Base-by-base conservation (phyloP, 2,113 vertebrate genomes). In the Eulacestoma nigropectus region DNA sequence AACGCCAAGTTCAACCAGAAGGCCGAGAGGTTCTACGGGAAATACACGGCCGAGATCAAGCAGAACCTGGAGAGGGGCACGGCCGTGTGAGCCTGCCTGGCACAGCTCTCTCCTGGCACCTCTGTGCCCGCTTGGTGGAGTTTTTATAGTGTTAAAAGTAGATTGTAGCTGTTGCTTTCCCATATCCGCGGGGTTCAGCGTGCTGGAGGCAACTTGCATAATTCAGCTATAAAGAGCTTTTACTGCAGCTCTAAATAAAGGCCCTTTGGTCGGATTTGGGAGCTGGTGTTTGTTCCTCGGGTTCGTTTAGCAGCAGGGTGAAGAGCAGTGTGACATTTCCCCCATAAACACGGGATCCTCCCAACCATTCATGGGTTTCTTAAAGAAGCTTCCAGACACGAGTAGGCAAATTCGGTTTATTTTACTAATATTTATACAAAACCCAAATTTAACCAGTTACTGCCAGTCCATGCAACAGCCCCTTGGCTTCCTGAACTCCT, bases 1-100 rank as follows among this genome's bases (percentile, higher is more conserved):
- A 99, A 99, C 2, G 99, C 99, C 97, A 99, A 99, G 92, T 99
- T 99, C 98, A 99, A 99, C 97, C 99, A 99, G 98, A 99, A 99
- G 89, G 99, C 99, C 0, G 99, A 99, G 94, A 98, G 99, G 30
- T 99, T 99, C 98, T 99, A 99, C 3, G 99, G 99, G 83, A 99
- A 99, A 97, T 99, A 99, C 89, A 99, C 99, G 0, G 99, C 99
- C 0, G 99, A 99, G 97, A 99, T 99, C 94, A 99, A 99, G 57
- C 99, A 99, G 96, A 99, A 99, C 97, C 70, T 99, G 98, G 99
- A 99, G 97, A 98, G 99, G 93, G 99, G 99, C 82, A 99, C 99
- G 0, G 99, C 99, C 0, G 99, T 99, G 33, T 99, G 98, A 98
- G 33, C 4, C 27, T 1, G 30, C 37, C 32, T 4, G 41, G 68